Conservation (phyloP, 2,888 invertebrate species). For the Calephelis perditalis region DNA sequence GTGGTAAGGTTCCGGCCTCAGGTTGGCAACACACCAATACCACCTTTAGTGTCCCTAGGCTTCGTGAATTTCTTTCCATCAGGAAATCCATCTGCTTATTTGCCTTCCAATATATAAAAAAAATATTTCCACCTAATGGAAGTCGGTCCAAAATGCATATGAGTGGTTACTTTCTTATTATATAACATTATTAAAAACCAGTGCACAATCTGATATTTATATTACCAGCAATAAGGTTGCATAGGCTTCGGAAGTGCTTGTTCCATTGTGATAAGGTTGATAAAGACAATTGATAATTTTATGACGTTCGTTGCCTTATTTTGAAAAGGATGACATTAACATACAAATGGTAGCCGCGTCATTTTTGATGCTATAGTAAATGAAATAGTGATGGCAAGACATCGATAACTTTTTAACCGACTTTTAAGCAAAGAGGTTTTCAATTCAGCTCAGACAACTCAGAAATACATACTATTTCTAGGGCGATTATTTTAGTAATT, state of each 20-base stretch:
- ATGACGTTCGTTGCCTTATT: constrained; percentile 64
- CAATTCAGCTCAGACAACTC: too few relatives aligned
- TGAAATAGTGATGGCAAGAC: constrained; percentile 28
- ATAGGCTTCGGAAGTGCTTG: constrained; percentile 19
- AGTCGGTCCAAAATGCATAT: not conserved
- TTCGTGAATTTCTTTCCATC: too few relatives aligned
- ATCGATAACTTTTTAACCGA: constrained; percentile 20
- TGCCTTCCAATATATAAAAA: too few relatives aligned
- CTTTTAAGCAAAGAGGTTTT: not conserved
- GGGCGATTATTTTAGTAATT: too few relatives aligned
- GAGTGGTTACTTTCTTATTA: not conserved
- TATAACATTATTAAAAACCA: constrained; percentile 4
- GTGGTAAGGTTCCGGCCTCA: too few relatives aligned
- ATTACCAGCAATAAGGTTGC: constrained; percentile 8
- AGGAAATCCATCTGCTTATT: too few relatives aligned
- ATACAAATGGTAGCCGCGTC: constrained; percentile 64
- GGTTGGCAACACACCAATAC: too few relatives aligned
- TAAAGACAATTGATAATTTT: constrained; percentile 21
- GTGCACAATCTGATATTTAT: constrained; percentile 1
- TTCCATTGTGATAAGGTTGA: constrained; percentile 21
- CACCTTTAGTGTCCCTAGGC: too few relatives aligned
- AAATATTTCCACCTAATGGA: too few relatives aligned
- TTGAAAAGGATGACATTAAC: constrained; percentile 64
- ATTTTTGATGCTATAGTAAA: constrained; percentile 38
- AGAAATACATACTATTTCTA: too few relatives aligned